phyloP scores from a whole-genome alignment of 2,888 invertebrate genomes.

The Glaucopsyche alexis region DNA sequence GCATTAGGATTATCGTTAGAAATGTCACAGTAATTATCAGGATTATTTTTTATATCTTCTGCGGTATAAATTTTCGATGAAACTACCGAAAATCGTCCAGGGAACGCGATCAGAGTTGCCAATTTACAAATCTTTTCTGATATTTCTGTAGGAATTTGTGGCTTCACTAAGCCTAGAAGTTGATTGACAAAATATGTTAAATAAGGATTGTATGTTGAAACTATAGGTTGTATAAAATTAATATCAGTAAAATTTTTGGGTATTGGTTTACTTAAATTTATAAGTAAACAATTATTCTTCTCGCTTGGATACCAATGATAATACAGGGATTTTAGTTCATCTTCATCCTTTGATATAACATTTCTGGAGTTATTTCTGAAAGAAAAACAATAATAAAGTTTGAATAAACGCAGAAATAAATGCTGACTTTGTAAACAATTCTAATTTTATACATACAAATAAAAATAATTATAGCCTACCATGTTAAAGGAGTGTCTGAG shows the following conservation, averaged over 20 bases:
- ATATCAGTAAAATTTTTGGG: conserved; percentile 59
- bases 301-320: conserved; percentile 67
- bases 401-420: neutral
- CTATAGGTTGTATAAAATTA: conserved; percentile 60
- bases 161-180: conserved; percentile 57
- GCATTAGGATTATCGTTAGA: conserved; percentile 25
- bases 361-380: conserved; percentile 49
- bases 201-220: conserved; percentile 64
- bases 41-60: conserved; percentile 57
- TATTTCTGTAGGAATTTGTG: conserved; percentile 51
- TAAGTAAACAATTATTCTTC: conserved; percentile 50
- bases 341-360: conserved; percentile 48
- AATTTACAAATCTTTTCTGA: conserved; percentile 54
- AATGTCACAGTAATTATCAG: neutral
- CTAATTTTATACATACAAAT: too few relatives aligned
- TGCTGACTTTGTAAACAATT: too few relatives aligned
- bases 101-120: conserved; percentile 59
- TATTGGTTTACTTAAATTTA: conserved; percentile 59
- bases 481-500: too few relatives aligned
- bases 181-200: conserved; percentile 60
- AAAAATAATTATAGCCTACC: too few relatives aligned
- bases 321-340: conserved; percentile 57
- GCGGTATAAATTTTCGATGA: conserved; percentile 64
- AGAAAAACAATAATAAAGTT: conserved; percentile 36
- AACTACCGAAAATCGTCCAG: conserved; percentile 48